These are phyloP conservation scores for Rhimphoctona megacephalus DNA, from an alignment of 2,888 invertebrate species.

Conservation along the genomic window DNA sequence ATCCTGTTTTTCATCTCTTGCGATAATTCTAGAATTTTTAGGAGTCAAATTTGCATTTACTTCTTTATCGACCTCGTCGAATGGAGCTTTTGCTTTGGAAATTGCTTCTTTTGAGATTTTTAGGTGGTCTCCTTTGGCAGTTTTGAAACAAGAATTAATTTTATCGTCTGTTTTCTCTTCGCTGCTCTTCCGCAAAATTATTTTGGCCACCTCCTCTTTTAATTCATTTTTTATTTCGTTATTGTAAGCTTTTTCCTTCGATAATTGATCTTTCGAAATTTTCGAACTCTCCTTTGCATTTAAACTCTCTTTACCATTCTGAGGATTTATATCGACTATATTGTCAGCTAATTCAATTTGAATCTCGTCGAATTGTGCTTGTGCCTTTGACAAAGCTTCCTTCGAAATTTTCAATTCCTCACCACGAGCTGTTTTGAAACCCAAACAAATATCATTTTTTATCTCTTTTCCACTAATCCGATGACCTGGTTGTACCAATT, in stretches of 20 bases:
- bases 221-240: constrained; percentile 10
- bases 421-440: constrained; percentile 80
- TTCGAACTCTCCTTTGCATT: constrained; percentile 64
- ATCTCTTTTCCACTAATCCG: background rate
- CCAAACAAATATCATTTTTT: background rate
- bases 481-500: background rate
- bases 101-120: constrained; percentile 70
- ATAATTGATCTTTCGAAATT: constrained; percentile 70
- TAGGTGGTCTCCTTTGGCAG: constrained; percentile 46
- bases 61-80: constrained; percentile 38
- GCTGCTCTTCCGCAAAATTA: background rate
- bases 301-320: background rate
- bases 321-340: background rate
- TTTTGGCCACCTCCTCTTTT: background rate
- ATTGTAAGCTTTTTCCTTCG: constrained; percentile 60
- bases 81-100: constrained; percentile 55
- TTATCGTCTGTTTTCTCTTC: background rate
- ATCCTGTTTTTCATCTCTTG: background rate
- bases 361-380: constrained; percentile 29
- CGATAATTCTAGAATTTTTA: constrained; percentile 58
- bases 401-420: constrained; percentile 72
- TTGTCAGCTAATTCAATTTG: background rate
- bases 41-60: constrained; percentile 19
- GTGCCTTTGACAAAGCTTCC: constrained; percentile 57
- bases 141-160: background rate